A percentile compares a stretch with the other conserved stretches of the same genome.
phyloP scores from a whole-genome alignment of 2,113 vertebrate genomes.

The Pteruthius melanotis region DNA sequence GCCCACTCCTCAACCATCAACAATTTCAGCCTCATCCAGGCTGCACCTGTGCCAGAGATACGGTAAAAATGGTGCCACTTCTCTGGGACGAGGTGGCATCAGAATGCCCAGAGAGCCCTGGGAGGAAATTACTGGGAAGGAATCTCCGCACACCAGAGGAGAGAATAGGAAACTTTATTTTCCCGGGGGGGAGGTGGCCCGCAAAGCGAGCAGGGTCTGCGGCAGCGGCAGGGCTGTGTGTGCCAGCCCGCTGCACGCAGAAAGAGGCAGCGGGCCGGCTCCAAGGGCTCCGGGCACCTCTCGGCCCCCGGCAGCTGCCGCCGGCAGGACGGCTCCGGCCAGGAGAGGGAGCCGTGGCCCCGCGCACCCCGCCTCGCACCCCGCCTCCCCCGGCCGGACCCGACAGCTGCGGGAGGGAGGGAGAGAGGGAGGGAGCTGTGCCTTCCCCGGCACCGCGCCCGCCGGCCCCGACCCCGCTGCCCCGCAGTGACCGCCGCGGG shows the following conservation, averaged over 20 bases:
- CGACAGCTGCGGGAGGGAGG: neutral
- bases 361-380: neutral
- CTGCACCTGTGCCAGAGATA: rapidly evolving
- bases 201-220: neutral
- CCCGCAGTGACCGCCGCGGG: neutral
- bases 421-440: neutral
- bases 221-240: rapidly evolving
- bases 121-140: neutral
- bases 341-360: conserved; percentile 48
- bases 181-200: rapidly evolving
- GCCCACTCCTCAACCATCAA: neutral
- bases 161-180: neutral
- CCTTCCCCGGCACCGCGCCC: too few relatives aligned
- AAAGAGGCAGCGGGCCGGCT: neutral
- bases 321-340: neutral
- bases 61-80: neutral
- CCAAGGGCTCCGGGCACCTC: rapidly evolving
- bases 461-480: too few relatives aligned
- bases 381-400: neutral
- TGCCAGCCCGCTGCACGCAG: rapidly evolving
- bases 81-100: rapidly evolving
- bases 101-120: too few relatives aligned
- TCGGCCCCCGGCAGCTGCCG: neutral
- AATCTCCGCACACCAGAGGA: neutral
- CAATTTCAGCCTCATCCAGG: neutral